Conservation (phyloP, 2,888 invertebrate species). For the Tinea semifulvella region DNA sequence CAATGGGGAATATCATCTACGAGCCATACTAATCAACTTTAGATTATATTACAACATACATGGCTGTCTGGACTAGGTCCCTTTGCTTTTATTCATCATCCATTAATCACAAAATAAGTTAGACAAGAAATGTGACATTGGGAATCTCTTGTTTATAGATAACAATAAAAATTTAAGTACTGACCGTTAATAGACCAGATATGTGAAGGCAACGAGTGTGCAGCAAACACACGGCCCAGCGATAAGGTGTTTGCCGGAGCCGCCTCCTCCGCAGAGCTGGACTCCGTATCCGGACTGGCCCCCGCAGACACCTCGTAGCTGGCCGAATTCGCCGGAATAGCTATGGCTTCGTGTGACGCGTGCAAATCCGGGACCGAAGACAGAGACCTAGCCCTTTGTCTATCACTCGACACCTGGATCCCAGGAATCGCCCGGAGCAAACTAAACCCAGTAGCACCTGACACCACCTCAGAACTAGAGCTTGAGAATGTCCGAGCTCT, state of each 20-base stretch:
- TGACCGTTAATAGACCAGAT: constrained; percentile 92
- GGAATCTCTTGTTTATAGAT: too few relatives aligned
- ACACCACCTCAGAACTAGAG: constrained; percentile 72
- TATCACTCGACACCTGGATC: constrained; percentile 77
- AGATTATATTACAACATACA: too few relatives aligned
- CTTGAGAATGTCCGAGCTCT: constrained; percentile 80
- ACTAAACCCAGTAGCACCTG: constrained; percentile 71
- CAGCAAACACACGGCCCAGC: constrained; percentile 83
- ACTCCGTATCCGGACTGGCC: constrained; percentile 74
- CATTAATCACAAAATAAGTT: too few relatives aligned
- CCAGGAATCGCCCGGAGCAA: constrained; percentile 76
- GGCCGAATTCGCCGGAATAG: constrained; percentile 70
- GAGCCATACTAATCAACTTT: too few relatives aligned
- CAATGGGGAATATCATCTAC: too few relatives aligned
- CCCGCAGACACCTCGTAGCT: constrained; percentile 72
- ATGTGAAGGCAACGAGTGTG: constrained; percentile 90
- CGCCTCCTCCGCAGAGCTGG: constrained; percentile 70
- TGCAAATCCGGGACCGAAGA: constrained; percentile 84
- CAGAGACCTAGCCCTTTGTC: constrained; percentile 83
- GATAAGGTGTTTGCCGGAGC: constrained; percentile 60
- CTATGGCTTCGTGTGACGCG: constrained; percentile 67
- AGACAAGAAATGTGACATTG: too few relatives aligned
- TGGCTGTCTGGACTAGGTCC: too few relatives aligned
- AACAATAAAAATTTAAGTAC: constrained; percentile 28
- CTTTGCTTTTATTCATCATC: too few relatives aligned